Base-by-base conservation (phyloP, 2,888 invertebrate genomes). In the Lymantria dispar region DNA sequence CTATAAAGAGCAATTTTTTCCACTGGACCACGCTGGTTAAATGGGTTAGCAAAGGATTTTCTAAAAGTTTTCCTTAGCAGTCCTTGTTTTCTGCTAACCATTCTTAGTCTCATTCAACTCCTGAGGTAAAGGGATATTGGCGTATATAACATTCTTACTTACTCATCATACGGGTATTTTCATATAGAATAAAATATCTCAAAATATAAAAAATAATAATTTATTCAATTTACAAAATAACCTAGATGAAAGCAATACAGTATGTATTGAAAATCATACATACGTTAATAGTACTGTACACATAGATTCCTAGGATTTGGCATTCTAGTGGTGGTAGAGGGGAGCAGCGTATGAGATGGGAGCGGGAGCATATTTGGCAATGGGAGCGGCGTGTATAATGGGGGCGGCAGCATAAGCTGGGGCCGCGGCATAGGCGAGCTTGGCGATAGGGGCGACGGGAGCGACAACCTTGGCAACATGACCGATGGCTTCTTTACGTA, bases 401-500 rank as follows among this genome's bases (percentile, higher is more conserved):
- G 84, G 82, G 11, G 80, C 74, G 10, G 80, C 73, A 22, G 78
- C 73, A 58, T 72, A 67, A 13, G 77, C 76, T 48, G 76, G 69
- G 10, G 80, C 82, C 12, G 78, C 76, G 30, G 85, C 66, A 75
- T 82, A 67, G 9, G 85, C 85, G 1, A 45, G 74, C 69, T 42
- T 69, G 60, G 40, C 36, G 91, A 73, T 64, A n/a, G 72, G 70
- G 1, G 64, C 64, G 7, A 73, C 63, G 11, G 71, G 67, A 31
- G 74, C 71, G 48, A 78, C 74, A 8, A 77, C 70, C 58, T 78
- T 80, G 60, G 83, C 78, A 45, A 76, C 76, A 74, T 68, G 75
- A 36, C 55, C 83, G 57, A 83, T 67, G 45, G 83, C 76, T 50
- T 91, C 91, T 60, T 80, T 87, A 76, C 81, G 88, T 3, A 93